phyloP scores from a whole-genome alignment of 2,888 invertebrate species.

The Zele albiditarsus region DNA sequence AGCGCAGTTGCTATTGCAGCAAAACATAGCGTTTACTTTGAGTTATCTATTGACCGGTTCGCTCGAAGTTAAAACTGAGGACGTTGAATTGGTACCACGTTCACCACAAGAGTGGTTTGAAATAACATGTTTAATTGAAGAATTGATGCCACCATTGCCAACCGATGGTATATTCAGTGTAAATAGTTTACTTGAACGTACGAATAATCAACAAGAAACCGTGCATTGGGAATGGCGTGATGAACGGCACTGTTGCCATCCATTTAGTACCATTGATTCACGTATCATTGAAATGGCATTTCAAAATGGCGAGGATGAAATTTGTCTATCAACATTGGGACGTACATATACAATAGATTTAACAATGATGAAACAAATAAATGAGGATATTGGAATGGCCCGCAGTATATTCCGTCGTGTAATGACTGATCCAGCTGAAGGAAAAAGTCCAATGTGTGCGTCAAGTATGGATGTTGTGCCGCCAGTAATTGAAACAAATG shows the following conservation, averaged over 20 bases:
- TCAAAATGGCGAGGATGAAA: slow-evolving; percentile 95
- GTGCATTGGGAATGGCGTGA: slow-evolving; percentile 99
- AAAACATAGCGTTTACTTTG: slow-evolving; percentile 96
- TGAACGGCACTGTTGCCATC: slow-evolving; percentile 91
- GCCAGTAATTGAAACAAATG: slow-evolving; percentile 70
- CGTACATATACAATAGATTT: slow-evolving; percentile 97
- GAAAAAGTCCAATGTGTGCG: slow-evolving; percentile 69
- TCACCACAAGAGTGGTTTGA: slow-evolving; percentile 98
- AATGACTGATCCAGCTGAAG: slow-evolving; percentile 77
- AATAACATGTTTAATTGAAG: slow-evolving; percentile 96
- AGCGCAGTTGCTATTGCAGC: slow-evolving; percentile 91
- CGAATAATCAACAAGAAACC: slow-evolving; percentile 81
- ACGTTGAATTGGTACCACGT: slow-evolving; percentile 90
- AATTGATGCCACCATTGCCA: slow-evolving; percentile 96
- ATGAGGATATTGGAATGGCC: slow-evolving; percentile 97
- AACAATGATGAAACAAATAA: slow-evolving; percentile 98
- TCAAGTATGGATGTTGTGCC: slow-evolving; percentile 71
- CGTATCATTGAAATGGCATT: slow-evolving; percentile 95
- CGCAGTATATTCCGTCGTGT: slow-evolving; percentile 90
- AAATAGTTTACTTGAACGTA: slow-evolving; percentile 88
- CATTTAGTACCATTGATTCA: slow-evolving; percentile 94
- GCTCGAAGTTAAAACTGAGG: slow-evolving; percentile 77
- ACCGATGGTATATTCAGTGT: slow-evolving; percentile 96
- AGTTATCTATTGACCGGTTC: slow-evolving; percentile 96
- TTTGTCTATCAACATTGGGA: slow-evolving; percentile 92